phyloP scores from a whole-genome alignment of 2,888 invertebrate genomes.

The Heliothis peltigera region DNA sequence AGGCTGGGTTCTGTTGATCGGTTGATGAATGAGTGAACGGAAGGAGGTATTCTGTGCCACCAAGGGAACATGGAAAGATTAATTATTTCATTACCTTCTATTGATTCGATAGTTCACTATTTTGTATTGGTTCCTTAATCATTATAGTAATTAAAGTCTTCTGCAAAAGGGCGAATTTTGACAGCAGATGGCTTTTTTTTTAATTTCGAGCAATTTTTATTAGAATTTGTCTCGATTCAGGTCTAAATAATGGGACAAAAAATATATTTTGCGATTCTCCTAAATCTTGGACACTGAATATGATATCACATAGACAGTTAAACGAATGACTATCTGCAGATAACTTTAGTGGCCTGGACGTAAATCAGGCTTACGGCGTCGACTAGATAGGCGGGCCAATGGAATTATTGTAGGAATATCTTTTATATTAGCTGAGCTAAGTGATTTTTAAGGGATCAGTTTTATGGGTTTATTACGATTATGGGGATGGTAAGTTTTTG shows the following conservation, averaged over 20 bases:
- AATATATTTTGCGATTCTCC: conserved; percentile 4
- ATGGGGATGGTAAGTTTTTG: too few species aligned
- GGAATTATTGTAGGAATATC: conserved; percentile 26
- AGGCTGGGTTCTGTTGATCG: background rate
- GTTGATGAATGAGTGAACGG: background rate
- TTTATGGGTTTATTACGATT: too few species aligned
- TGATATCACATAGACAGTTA: conserved; percentile 30
- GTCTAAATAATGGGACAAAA: conserved; percentile 10
- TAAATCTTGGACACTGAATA: conserved; percentile 25
- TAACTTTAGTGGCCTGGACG: conserved; percentile 34
- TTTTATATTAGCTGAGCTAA: conserved; percentile 3
- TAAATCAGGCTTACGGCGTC: conserved; percentile 38
- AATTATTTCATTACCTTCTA: background rate
- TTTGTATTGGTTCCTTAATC: background rate
- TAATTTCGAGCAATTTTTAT: background rate
- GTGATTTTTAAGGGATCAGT: background rate
- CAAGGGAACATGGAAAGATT: too few species aligned
- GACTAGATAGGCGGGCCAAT: conserved; percentile 16
- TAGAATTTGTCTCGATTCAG: background rate
- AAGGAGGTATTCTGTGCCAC: background rate
- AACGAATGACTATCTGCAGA: conserved; percentile 39
- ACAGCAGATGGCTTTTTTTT: background rate
- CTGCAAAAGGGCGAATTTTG: background rate
- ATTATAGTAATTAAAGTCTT: background rate
- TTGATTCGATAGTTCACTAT: background rate